Conservation (phyloP, 2,113 vertebrate genomes). For the Neopipo cinnamomea region DNA sequence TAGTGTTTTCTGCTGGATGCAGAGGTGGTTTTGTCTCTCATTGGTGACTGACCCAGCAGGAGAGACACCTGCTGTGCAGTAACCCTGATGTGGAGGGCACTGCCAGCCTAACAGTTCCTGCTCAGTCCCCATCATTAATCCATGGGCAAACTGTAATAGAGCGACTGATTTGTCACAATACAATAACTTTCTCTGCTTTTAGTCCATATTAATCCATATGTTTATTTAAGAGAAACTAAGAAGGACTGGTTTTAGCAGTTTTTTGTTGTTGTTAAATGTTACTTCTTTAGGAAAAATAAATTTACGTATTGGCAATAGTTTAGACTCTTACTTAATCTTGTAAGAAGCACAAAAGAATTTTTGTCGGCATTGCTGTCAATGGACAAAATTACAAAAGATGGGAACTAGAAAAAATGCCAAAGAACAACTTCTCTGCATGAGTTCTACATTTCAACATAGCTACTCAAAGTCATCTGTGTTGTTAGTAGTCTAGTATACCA, state of each 20-base stretch:
- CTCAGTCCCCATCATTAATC: neutral
- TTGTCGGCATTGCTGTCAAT: neutral
- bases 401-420: neutral
- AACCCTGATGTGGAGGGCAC: neutral
- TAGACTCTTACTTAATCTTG: neutral
- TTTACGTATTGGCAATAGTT: neutral
- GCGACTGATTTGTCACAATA: neutral
- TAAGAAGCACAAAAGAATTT: neutral
- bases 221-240: neutral
- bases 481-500: neutral
- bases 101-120: rapidly evolving
- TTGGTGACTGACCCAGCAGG: neutral
- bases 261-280: neutral
- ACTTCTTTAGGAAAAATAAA: neutral
- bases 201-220: neutral
- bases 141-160: neutral
- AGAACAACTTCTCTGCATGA: neutral
- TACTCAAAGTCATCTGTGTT: neutral
- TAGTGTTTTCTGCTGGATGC: neutral
- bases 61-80: rapidly evolving
- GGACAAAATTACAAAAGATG: neutral
- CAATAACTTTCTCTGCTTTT: neutral
- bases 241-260: neutral
- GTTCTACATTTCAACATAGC: neutral
- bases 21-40: neutral